Evolutionary conservation across 2,113 vertebrate genomes (phyloP).

Genomic region (Chloropsis cyanopogon): DNA sequence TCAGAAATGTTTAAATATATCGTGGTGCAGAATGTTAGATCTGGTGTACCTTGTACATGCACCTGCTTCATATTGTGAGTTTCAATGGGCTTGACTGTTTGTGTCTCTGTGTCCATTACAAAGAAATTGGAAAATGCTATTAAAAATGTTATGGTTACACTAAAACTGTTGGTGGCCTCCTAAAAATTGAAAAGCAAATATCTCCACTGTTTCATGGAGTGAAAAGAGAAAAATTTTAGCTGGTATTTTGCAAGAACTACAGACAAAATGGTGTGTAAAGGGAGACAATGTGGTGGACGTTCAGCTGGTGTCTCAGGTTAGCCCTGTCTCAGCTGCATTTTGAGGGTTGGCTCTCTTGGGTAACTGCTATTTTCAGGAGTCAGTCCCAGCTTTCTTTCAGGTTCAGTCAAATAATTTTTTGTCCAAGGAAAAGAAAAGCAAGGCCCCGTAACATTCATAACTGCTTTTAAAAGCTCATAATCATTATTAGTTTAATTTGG

Average conservation of each 20-base stretch:
- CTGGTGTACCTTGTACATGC: not conserved
- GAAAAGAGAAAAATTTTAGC: not conserved
- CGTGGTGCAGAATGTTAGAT: not conserved
- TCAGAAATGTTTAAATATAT: not conserved
- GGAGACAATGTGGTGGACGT: not conserved
- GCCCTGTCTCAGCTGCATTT: not conserved
- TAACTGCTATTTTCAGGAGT: not conserved
- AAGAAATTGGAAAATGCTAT: not conserved
- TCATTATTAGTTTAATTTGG: not conserved
- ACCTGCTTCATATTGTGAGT: not conserved
- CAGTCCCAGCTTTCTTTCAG: not conserved
- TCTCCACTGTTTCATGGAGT: fast-evolving
- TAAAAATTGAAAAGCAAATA: not conserved
- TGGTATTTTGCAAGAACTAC: not conserved
- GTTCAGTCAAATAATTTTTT: not conserved
- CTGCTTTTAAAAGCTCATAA: not conserved
- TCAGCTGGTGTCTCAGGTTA: not conserved
- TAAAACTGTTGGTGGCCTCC: not conserved
- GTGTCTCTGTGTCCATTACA: not conserved
- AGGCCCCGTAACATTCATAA: not conserved
- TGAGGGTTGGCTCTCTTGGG: not conserved
- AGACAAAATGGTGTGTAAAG: not conserved
- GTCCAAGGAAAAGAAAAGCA: not conserved
- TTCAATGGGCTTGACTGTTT: not conserved
- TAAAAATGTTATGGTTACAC: not conserved